phyloP scores from a whole-genome alignment of 1,140 invertebrate genomes.

The Diplogasteroides magnus region DNA sequence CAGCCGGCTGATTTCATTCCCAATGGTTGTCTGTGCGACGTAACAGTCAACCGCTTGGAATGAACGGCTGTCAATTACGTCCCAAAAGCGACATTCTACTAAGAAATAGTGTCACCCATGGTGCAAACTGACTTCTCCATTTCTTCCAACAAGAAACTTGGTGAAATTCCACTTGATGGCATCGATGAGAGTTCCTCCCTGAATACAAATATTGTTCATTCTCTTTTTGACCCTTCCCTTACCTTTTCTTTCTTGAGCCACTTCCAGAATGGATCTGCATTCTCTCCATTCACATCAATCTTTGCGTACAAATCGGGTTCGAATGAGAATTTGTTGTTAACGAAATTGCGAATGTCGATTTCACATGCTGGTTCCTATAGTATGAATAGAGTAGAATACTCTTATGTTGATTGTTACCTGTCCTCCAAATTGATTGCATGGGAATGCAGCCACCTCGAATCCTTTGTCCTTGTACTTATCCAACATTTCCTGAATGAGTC shows the following conservation, averaged over 20 bases:
- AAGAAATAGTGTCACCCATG: no score
- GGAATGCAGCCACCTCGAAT: constrained; percentile 45
- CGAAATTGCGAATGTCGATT: constrained; percentile 50
- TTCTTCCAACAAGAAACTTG: not conserved
- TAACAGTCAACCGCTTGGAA: no score
- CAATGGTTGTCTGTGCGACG: no score
- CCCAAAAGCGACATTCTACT: no score
- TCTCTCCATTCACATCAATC: constrained; percentile 45
- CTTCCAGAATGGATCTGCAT: constrained; percentile 40
- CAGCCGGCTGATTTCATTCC: no score
- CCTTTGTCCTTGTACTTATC: constrained; percentile 43
- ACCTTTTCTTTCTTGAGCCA: constrained; percentile 57
- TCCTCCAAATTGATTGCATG: constrained; percentile 46
- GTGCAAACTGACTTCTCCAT: not conserved
- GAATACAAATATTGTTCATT: not conserved
- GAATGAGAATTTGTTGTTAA: constrained; percentile 52
- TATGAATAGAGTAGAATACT: constrained; percentile 41
- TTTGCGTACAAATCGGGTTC: constrained; percentile 48
- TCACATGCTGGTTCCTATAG: constrained; percentile 44
- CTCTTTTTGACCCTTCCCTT: not conserved
- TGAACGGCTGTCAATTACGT: no score
- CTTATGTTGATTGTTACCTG: constrained; percentile 23
- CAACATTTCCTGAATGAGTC: constrained; percentile 33
- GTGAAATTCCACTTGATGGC: constrained; percentile 74
- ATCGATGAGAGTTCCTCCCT: constrained; percentile 53